Percentiles rank a stretch among this genome's conserved stretches.
Evolutionary conservation across 2,113 vertebrate species (phyloP).

Genomic region (Zapornia atra): DNA sequence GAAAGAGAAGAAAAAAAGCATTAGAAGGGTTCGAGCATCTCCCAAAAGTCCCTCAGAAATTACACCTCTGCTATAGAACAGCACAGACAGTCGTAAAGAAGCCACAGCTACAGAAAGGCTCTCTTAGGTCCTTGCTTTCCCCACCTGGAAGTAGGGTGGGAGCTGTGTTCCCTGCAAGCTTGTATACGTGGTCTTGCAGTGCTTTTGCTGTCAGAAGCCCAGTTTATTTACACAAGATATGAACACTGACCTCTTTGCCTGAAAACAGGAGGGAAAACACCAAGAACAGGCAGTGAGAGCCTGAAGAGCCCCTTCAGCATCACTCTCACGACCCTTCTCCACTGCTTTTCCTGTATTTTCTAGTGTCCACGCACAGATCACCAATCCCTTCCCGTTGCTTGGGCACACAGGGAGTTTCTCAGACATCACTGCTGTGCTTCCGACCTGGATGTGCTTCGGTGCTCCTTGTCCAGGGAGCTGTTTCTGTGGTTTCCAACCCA

Average conservation of each 20-base stretch:
- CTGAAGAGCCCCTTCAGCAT: background rate
- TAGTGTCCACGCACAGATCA: fast-evolving
- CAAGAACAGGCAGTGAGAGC: background rate
- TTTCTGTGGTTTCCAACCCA: background rate
- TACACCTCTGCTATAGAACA: background rate
- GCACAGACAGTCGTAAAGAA: background rate
- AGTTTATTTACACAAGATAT: background rate
- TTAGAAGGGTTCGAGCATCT: background rate
- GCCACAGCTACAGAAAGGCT: background rate
- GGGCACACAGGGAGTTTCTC: background rate
- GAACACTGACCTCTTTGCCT: background rate
- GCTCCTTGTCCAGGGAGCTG: background rate
- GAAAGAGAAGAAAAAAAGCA: background rate
- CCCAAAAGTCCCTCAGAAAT: background rate
- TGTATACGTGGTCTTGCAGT: background rate
- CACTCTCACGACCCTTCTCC: background rate
- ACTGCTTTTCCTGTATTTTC: background rate
- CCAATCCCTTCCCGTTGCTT: background rate
- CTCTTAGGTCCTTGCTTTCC: background rate
- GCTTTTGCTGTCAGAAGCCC: background rate
- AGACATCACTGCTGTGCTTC: background rate
- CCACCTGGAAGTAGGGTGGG: background rate
- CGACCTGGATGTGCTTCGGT: background rate
- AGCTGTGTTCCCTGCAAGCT: background rate
- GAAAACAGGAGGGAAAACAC: background rate